A percentile compares a stretch with the other conserved stretches of the same genome.
Evolutionary conservation across 2,797 vertebrate species (phyloP).

Genomic region (Hapalemur alaotrensis): DNA sequence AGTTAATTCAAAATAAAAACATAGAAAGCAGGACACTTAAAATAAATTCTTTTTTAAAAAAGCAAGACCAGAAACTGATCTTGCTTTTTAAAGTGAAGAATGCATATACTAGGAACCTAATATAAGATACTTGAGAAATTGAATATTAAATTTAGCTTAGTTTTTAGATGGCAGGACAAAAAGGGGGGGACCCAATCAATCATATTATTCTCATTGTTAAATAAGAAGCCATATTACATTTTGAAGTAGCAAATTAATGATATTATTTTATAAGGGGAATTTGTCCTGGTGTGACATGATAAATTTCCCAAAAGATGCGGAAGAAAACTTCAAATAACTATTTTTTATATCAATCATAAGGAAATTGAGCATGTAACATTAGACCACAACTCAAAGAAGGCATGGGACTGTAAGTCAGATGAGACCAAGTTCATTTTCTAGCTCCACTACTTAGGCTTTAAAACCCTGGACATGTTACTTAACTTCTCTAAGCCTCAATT

Average conservation of each 20-base stretch:
- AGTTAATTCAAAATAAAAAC: conserved; percentile 47
- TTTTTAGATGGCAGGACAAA: background rate
- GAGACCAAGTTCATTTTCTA: background rate
- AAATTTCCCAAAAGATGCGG: background rate
- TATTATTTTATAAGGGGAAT: background rate
- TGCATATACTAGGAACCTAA: background rate
- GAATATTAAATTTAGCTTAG: background rate
- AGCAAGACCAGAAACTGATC: background rate
- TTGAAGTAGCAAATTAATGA: conserved; percentile 2
- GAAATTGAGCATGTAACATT: background rate
- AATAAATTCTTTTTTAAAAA: background rate
- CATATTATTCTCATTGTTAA: background rate
- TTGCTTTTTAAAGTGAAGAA: background rate
- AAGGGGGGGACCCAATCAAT: background rate
- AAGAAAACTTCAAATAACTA: background rate
- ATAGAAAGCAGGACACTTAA: background rate
- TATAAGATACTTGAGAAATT: background rate
- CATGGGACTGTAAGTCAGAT: background rate
- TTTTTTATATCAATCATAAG: background rate
- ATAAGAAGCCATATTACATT: background rate
- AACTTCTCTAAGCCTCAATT: background rate
- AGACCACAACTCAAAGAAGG: background rate
- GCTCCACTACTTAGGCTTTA: background rate
- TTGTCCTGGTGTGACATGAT: background rate
- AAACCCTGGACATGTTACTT: background rate